Evolutionary conservation across 2,113 vertebrate species (phyloP), one percentile per base, ranked within the genome.

Genomic region (Colinus virginianus): DNA sequence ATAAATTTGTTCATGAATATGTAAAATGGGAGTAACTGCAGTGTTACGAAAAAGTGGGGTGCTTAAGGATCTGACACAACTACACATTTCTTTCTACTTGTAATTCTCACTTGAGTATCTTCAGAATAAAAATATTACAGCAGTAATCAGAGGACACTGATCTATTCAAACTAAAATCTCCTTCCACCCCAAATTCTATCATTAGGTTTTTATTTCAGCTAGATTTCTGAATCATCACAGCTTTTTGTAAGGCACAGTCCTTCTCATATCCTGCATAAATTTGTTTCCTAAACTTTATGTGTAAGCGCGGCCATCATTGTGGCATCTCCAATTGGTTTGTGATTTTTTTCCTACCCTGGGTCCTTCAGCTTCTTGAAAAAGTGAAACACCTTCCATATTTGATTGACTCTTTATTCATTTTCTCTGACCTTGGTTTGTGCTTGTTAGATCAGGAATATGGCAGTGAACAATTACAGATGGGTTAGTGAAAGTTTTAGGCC

Each of bases 11-110:
- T 87, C 71, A 92, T 89, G 93, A 96, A 94, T 95, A 96, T 90
- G 89, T n/a, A 85, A 87, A 93, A 78, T 61, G 46, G 22, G 46
- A 89, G 59, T 55, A 95, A 89, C 22, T 91, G 71, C 38, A n/a
- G 30, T 69, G 42, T 56, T 66, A 89, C 91, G 80, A 91, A 94
- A 86, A 91, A 85, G 71, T 89, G 56, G 71, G 78, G 84, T 94
- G 59, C 75, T 95, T 94, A 96, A 92, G 55, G 90, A 83, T 75
- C 82, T 96, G 91, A 92, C 78, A 96, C 17, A 90, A 51, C 87
- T 89, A 93, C 87, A 94, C 26, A 85, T 95, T 92, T 90, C 79
- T 78, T 91, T 96, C 71, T 89, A 68, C 77, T 78, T 26, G 11
- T 75, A 85, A 61, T 85, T 87, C 30, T 78, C 91, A 89, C 78